Percentiles rank a stretch among this genome's conserved stretches.
These are phyloP conservation scores for Drosophila seguyi DNA, from an alignment of 1,140 invertebrate genomes.

Conservation along the genomic window DNA sequence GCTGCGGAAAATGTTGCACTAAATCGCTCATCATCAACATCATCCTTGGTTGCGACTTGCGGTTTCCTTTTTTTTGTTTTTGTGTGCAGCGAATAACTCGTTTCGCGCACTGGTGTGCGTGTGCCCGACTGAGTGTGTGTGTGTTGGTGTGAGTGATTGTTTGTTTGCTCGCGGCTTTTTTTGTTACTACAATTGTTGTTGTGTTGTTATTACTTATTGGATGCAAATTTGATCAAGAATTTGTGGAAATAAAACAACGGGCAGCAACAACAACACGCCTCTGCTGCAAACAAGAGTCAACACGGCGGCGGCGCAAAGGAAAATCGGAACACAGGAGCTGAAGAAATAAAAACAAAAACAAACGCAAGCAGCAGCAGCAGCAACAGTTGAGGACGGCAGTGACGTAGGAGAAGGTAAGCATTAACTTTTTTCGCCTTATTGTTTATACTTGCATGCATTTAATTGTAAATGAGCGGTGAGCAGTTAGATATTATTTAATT, in stretches of 20 bases:
- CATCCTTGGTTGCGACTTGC: slow-evolving; percentile 40
- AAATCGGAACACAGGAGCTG: slow-evolving; percentile 5
- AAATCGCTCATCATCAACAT: slow-evolving; percentile 23
- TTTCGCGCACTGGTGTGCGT: slow-evolving; percentile 25
- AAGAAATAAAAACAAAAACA: slow-evolving; percentile 13
- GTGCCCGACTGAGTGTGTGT: slow-evolving; percentile 12
- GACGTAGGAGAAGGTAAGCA: slow-evolving; percentile 58
- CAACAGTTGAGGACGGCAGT: slow-evolving; percentile 55
- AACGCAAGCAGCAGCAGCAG: slow-evolving; percentile 48
- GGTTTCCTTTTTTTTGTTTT: slow-evolving; percentile 44
- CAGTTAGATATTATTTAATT: slow-evolving; percentile 1
- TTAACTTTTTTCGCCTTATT: neutral
- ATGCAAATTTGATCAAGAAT: slow-evolving; percentile 24
- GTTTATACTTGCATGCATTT: slow-evolving; percentile 1
- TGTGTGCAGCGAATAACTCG: slow-evolving; percentile 49
- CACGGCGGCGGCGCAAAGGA: slow-evolving; percentile 4
- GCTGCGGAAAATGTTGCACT: slow-evolving; percentile 6
- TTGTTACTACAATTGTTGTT: slow-evolving; percentile 5
- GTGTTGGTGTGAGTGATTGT: slow-evolving; percentile 36
- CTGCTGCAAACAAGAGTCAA: neutral
- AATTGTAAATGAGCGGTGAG: neutral
- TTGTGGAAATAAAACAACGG: slow-evolving; percentile 1
- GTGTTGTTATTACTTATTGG: slow-evolving; percentile 18
- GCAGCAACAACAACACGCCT: slow-evolving; percentile 1
- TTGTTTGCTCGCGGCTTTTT: slow-evolving; percentile 62